A percentile compares a stretch with the other conserved stretches of the same genome.
These are phyloP conservation scores for Drosophila pseudoananassae DNA, from an alignment of 1,140 invertebrate genomes.

Conservation along the genomic window DNA sequence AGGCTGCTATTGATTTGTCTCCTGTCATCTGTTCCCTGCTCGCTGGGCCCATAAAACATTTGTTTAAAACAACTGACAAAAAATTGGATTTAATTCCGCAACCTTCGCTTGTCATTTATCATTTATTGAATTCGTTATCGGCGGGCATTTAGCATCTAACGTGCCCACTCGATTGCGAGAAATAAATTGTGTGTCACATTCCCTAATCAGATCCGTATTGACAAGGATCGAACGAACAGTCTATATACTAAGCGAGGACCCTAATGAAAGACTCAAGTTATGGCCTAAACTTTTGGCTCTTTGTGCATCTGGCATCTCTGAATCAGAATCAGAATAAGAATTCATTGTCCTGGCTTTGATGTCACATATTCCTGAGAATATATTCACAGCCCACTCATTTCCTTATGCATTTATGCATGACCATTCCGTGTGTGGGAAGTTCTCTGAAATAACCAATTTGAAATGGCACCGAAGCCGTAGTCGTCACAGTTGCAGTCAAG, in stretches of 20 bases:
- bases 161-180: constrained; percentile 61
- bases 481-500: constrained; percentile 5
- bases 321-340: neutral
- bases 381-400: constrained; percentile 1
- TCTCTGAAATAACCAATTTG: constrained; percentile 73
- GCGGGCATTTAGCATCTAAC: constrained; percentile 27
- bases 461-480: constrained; percentile 49
- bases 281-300: neutral
- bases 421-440: constrained; percentile 33
- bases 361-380: neutral
- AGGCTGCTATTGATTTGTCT: constrained; percentile 68
- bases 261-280: neutral
- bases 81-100: constrained; percentile 30
- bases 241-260: neutral
- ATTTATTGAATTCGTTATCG: constrained; percentile 64
- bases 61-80: constrained; percentile 49
- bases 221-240: constrained; percentile 17
- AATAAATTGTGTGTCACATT: constrained; percentile 60
- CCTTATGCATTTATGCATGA: constrained; percentile 53
- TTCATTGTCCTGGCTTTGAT: constrained; percentile 8
- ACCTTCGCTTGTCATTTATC: constrained; percentile 66
- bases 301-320: neutral
- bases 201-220: constrained; percentile 34
- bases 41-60: constrained; percentile 38
- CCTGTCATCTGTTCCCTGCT: constrained; percentile 51